Conservation (phyloP, 64 coral and sea anemone species). For the Dendronephthya gigantea region DNA sequence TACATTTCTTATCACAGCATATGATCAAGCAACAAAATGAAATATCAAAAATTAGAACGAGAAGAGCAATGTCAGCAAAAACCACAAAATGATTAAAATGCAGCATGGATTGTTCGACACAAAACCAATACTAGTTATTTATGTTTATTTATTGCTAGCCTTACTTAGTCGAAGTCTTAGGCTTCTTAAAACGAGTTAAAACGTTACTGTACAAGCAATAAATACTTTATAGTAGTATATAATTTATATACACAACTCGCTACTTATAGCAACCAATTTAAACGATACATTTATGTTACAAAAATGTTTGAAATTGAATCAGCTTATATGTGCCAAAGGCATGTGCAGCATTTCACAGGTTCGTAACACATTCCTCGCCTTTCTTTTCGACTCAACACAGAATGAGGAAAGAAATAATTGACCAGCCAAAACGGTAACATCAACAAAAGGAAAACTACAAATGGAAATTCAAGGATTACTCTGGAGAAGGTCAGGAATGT, state of each 20-base stretch:
- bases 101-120: too few species aligned
- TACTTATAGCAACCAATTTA: too few species aligned
- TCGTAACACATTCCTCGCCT: constrained; percentile 83
- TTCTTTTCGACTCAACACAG: constrained; percentile 76
- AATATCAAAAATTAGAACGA: background rate
- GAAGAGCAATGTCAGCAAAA: background rate
- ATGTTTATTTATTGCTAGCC: too few species aligned
- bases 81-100: background rate
- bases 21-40: background rate
- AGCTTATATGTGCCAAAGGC: constrained; percentile 90
- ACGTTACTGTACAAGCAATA: too few species aligned
- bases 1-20: background rate
- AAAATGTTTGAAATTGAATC: background rate
- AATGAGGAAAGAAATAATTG: constrained; percentile 95
- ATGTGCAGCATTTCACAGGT: constrained; percentile 92
- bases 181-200: too few species aligned
- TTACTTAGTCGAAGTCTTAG: too few species aligned
- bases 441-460: constrained; percentile 62
- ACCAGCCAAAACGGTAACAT: constrained; percentile 94
- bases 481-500: too few species aligned
- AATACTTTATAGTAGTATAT: too few species aligned
- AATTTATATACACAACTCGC: too few species aligned
- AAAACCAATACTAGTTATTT: too few species aligned
- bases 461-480: background rate
- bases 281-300: too few species aligned